Conservation (phyloP, 2,797 vertebrate genomes). For the Benthosema pterotum region DNA sequence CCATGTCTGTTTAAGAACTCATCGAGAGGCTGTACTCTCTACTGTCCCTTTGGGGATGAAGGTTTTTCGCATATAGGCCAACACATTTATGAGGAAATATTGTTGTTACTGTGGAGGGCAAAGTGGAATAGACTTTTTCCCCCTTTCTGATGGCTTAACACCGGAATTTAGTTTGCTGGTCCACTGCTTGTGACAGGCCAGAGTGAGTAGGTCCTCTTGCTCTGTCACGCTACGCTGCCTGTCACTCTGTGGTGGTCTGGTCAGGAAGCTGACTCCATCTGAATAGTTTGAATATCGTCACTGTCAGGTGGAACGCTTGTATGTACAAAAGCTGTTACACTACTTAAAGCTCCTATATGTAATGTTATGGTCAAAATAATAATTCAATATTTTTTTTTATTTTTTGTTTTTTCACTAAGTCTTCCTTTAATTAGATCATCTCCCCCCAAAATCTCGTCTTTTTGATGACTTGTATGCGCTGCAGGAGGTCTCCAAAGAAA, state of each 20-base stretch:
- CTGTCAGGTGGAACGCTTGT: too few species aligned
- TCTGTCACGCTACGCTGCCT: not conserved
- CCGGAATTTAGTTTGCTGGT: conserved; percentile 13
- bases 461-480: too few species aligned
- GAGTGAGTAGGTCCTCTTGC: not conserved
- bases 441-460: too few species aligned
- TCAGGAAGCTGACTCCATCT: not conserved
- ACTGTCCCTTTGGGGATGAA: conserved; percentile 56
- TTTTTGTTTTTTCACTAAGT: too few species aligned
- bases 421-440: too few species aligned
- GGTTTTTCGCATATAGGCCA: conserved; percentile 66
- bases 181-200: not conserved
- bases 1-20: conserved; percentile 45
- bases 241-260: not conserved
- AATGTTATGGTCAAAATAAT: too few species aligned
- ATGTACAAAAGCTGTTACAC: too few species aligned
- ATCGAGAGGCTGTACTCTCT: conserved; percentile 19
- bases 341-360: too few species aligned
- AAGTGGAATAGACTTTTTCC: conserved; percentile 36
- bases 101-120: conserved; percentile 44
- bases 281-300: too few species aligned
- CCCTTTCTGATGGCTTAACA: conserved; percentile 36
- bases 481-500: too few species aligned
- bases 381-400: too few species aligned
- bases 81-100: conserved; percentile 56